Conservation (phyloP, 2,113 vertebrate genomes). For the Nycticorax nycticorax region DNA sequence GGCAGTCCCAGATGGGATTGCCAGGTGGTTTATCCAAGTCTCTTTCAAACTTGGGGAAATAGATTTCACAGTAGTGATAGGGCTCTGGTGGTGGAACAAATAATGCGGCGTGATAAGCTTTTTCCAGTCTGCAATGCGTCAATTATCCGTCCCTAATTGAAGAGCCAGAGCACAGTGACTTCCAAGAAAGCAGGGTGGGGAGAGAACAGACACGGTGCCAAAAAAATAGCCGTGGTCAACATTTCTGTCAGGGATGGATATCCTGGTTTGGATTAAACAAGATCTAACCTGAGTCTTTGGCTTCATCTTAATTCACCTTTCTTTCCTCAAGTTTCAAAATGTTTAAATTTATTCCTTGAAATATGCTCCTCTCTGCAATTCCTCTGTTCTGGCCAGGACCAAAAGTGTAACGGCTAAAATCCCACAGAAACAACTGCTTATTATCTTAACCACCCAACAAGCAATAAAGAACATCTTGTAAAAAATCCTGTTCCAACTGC, state of each 20-base stretch:
- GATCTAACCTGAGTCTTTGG: conserved; percentile 4
- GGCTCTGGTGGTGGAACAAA: conserved; percentile 20
- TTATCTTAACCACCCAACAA: not conserved
- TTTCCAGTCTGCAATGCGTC: conserved; percentile 51
- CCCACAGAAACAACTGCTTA: not conserved
- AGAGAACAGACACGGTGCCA: not conserved
- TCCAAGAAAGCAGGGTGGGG: conserved; percentile 42
- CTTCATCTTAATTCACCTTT: not conserved
- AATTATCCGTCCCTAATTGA: conserved; percentile 4
- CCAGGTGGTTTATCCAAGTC: conserved; percentile 20
- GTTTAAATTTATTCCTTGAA: conserved; percentile 8
- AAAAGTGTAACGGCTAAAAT: not conserved
- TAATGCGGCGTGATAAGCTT: conserved; percentile 23
- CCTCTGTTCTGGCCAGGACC: not conserved
- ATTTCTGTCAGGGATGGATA: conserved; percentile 18
- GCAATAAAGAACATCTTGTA: not conserved
- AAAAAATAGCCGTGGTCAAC: not conserved
- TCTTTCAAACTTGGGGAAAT: conserved; percentile 10
- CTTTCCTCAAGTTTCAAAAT: not conserved
- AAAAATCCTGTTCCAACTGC: not conserved
- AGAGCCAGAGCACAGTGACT: conserved; percentile 24
- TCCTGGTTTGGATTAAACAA: conserved; percentile 14
- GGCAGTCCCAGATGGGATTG: not conserved
- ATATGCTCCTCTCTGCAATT: not conserved
- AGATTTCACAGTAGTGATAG: conserved; percentile 33